Conservation (phyloP, 2,888 invertebrate genomes). For the Limnephilus lunatus region DNA sequence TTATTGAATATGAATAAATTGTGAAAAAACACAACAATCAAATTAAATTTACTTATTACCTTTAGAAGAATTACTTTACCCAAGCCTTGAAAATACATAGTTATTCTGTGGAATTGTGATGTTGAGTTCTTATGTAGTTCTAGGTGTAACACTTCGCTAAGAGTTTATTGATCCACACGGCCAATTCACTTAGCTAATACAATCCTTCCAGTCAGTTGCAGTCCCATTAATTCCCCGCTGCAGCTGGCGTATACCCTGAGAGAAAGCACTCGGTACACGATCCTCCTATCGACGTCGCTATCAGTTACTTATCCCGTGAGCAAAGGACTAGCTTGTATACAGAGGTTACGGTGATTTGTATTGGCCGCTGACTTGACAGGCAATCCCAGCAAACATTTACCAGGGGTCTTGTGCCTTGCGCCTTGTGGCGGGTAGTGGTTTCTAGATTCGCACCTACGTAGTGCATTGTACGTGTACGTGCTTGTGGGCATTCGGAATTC, state of each 20-base stretch:
- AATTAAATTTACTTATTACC: too few relatives aligned
- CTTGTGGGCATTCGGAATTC: background rate
- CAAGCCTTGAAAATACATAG: background rate
- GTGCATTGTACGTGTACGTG: background rate
- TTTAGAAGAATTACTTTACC: too few relatives aligned
- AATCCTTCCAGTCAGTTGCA: background rate
- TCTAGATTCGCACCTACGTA: background rate
- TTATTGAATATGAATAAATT: too few relatives aligned
- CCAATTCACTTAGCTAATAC: background rate
- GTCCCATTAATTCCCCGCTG: background rate
- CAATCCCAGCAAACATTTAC: conserved; percentile 20
- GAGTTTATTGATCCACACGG: background rate
- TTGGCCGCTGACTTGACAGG: background rate
- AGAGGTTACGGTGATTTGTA: background rate
- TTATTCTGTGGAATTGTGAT: background rate
- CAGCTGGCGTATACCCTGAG: background rate
- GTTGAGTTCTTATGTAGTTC: background rate
- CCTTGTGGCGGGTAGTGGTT: background rate
- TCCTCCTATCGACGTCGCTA: background rate
- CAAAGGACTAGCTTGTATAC: background rate
- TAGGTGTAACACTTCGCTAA: background rate
- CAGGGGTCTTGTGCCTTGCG: background rate
- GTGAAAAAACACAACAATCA: too few relatives aligned
- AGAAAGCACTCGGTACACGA: background rate
- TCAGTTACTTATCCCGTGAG: background rate